phyloP scores from a whole-genome alignment of 2,113 vertebrate species.

The Semnopithecus entellus region DNA sequence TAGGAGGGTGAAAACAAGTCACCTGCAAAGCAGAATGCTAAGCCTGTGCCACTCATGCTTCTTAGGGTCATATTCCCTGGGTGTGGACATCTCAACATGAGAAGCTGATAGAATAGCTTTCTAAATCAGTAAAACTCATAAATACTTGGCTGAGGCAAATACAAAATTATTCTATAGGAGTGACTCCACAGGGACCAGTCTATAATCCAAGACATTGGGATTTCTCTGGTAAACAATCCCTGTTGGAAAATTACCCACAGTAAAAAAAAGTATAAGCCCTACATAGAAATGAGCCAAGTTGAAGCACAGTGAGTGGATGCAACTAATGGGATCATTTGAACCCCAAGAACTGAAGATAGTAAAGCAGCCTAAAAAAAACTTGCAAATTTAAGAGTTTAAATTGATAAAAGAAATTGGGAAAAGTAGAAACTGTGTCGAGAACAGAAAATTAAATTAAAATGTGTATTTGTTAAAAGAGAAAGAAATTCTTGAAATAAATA shows the following conservation, averaged over 20 bases:
- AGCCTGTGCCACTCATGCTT: not conserved
- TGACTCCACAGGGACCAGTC: not conserved
- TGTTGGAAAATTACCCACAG: not conserved
- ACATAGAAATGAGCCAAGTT: not conserved
- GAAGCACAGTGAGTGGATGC: not conserved
- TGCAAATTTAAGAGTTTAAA: not conserved
- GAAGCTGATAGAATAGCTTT: not conserved
- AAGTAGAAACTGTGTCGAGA: not conserved
- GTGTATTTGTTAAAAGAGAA: not conserved
- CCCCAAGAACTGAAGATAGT: not conserved
- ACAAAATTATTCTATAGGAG: slow-evolving; percentile 27
- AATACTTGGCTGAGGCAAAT: slow-evolving; percentile 16
- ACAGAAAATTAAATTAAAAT: not conserved
- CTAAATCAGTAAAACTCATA: not conserved
- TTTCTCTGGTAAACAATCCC: not conserved
- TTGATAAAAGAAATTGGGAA: not conserved
- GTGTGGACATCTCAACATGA: not conserved
- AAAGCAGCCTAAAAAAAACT: not conserved
- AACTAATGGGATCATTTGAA: not conserved
- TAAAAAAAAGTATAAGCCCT: not conserved
- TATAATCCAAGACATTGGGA: not conserved
- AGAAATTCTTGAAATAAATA: not conserved
- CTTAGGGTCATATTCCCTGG: not conserved
- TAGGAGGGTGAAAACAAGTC: not conserved
- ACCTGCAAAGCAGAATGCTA: not conserved